These are phyloP conservation scores for Schrankia costaestrigalis DNA, from an alignment of 2,888 invertebrate genomes.

Conservation along the genomic window DNA sequence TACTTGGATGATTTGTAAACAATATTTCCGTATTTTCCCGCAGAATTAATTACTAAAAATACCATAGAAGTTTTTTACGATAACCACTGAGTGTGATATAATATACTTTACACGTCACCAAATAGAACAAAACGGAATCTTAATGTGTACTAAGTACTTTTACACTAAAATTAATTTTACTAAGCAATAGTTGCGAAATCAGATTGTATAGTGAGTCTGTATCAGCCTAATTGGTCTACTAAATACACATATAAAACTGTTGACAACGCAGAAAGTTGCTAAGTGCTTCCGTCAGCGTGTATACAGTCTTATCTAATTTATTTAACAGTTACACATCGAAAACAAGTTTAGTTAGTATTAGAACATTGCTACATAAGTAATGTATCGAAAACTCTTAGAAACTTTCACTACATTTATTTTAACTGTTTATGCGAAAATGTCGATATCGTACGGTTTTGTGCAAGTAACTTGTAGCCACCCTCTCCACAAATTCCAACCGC, in stretches of 20 bases:
- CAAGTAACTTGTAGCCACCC: slow-evolving; percentile 26
- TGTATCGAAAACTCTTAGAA: slow-evolving; percentile 4
- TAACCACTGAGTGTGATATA: no score
- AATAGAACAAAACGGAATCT: no score
- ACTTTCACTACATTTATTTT: slow-evolving; percentile 22
- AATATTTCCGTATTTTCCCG: no score
- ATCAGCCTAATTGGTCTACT: slow-evolving; percentile 43
- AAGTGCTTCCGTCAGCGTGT: slow-evolving; percentile 58
- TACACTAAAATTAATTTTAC: no score
- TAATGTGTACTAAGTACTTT: no score
- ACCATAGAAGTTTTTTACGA: no score
- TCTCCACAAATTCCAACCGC: slow-evolving; percentile 30
- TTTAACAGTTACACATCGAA: slow-evolving; percentile 55
- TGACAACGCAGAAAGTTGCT: slow-evolving; percentile 62
- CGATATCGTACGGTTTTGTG: slow-evolving; percentile 33
- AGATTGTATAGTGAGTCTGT: no score
- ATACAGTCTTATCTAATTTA: slow-evolving; percentile 69
- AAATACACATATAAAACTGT: slow-evolving; percentile 58
- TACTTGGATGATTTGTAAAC: no score
- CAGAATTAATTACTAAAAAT: no score
- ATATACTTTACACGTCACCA: no score
- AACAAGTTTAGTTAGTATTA: slow-evolving; percentile 46
- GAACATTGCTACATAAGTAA: slow-evolving; percentile 15
- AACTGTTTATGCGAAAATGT: slow-evolving; percentile 24
- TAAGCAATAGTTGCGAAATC: no score